Base-by-base conservation (phyloP, 2,797 vertebrate genomes). In the Megaceryle alcyon region DNA sequence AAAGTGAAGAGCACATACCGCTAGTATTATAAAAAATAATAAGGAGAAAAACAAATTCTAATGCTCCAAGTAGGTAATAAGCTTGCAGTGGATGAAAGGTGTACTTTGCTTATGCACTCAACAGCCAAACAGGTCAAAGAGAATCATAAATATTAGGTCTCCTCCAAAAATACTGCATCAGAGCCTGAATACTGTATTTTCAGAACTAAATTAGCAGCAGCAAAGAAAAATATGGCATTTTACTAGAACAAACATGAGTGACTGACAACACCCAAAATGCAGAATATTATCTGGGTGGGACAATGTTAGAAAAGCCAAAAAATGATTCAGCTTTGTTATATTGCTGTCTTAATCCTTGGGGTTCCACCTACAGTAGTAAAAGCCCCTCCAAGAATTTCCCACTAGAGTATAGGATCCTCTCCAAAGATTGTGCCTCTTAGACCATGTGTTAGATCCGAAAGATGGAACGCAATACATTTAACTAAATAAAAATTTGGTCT, bases 401-500 rank as follows among this genome's bases (percentile, higher is more conserved):
- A 61, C 51, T 35, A 22, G 82, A 68, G 14, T 25, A 64, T 1
- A 82, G n/a, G 41, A 51, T 44, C 21, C 35, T 95, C 57, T 85
- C 41, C 71, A 60, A 90, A 96, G 86, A 77, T 48, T 60, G 53
- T 51, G 33, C 18, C 41, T 66, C 60, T 95, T 63, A 84, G 86
- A 87, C 53, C 60, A 68, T 71, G 86, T 51, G 57, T 93, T 92
- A 85, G 56, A 78, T 92, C 69, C 92, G 41, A 64, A 93, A 94
- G 48, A 85, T 79, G 91, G 87, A 94, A 96, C 53, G 86, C 37
- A 63, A 65, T 78, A 33, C 35, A 86, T 85, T 78, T 89, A 85
- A 80, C 61, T 78, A 71, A 93, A 91, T 5, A 94, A 89, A 96
- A 95, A 96, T 77, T 84, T 81, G 91, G 86, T 95, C 81, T 90